Evolutionary conservation across 1,140 invertebrate species (phyloP).

Genomic region (Proales similis): DNA sequence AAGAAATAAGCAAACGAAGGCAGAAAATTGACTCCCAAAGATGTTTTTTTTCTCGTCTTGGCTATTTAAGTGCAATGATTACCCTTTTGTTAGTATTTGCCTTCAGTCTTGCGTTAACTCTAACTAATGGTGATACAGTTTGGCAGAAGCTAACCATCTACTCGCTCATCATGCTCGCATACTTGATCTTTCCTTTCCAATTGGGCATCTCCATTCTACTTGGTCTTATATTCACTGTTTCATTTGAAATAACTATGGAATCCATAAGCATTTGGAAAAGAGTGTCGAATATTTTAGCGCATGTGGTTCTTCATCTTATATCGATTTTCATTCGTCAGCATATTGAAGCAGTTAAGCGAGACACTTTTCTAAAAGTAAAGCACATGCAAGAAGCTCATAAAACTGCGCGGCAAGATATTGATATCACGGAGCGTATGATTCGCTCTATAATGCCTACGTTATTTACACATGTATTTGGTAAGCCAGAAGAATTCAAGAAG

Average conservation of each 20-base stretch:
- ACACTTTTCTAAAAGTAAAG: slow-evolving; percentile 15
- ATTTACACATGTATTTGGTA: slow-evolving; percentile 34
- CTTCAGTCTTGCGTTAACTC: no score
- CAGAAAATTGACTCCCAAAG: neutral
- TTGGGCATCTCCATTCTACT: neutral
- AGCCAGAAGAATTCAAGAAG: slow-evolving; percentile 29
- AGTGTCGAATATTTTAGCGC: slow-evolving; percentile 5
- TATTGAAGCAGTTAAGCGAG: slow-evolving; percentile 13
- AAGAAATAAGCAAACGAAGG: slow-evolving; percentile 2
- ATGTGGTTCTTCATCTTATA: slow-evolving; percentile 1
- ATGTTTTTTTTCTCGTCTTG: no score
- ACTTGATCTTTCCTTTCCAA: slow-evolving; percentile 36
- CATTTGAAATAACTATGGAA: slow-evolving; percentile 4
- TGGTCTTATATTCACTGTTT: neutral
- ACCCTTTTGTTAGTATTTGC: no score
- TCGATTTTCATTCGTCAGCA: neutral
- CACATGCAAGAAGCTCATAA: slow-evolving; percentile 28
- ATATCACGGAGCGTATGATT: slow-evolving; percentile 34
- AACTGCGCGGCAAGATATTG: slow-evolving; percentile 20
- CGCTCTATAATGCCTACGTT: slow-evolving; percentile 19
- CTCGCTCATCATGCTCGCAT: slow-evolving; percentile 1
- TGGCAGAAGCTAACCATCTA: no score
- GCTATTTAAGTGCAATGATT: no score
- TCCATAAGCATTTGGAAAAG: slow-evolving; percentile 1
- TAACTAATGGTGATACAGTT: no score